Conservation (phyloP, 2,113 vertebrate genomes). For the Pterocles orientalis region DNA sequence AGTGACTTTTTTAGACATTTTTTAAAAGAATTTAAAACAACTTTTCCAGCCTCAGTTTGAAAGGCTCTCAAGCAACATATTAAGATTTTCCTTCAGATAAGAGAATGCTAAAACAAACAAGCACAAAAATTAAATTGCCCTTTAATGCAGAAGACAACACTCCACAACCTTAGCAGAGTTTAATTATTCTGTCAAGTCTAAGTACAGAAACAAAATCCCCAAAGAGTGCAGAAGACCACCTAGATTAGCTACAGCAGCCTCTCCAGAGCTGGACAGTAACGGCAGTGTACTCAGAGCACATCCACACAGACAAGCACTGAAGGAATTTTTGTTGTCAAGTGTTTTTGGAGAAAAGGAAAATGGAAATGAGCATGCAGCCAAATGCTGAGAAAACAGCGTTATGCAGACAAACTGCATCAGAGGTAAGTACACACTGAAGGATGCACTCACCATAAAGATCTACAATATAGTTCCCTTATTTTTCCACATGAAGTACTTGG, state of each 20-base stretch:
- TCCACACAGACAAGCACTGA: background rate
- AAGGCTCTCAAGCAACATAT: background rate
- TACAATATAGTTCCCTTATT: background rate
- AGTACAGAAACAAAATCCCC: background rate
- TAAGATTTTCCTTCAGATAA: background rate
- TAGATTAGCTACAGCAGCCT: background rate
- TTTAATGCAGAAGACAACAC: background rate
- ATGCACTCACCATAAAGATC: background rate
- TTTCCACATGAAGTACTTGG: background rate
- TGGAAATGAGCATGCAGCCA: background rate
- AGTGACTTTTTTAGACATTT: background rate
- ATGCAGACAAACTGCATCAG: background rate
- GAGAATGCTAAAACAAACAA: background rate
- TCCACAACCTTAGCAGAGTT: background rate
- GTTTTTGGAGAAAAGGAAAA: background rate
- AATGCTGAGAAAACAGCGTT: background rate
- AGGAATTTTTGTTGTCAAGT: background rate
- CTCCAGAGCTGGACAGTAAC: rapidly evolving
- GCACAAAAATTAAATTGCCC: background rate
- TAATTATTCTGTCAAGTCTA: background rate
- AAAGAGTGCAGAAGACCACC: background rate
- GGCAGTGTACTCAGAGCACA: rapidly evolving
- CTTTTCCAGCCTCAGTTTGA: background rate
- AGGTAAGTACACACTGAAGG: background rate
- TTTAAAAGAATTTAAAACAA: background rate